Conservation (phyloP, 2,113 vertebrate species). For the Collichthys lucidus region DNA sequence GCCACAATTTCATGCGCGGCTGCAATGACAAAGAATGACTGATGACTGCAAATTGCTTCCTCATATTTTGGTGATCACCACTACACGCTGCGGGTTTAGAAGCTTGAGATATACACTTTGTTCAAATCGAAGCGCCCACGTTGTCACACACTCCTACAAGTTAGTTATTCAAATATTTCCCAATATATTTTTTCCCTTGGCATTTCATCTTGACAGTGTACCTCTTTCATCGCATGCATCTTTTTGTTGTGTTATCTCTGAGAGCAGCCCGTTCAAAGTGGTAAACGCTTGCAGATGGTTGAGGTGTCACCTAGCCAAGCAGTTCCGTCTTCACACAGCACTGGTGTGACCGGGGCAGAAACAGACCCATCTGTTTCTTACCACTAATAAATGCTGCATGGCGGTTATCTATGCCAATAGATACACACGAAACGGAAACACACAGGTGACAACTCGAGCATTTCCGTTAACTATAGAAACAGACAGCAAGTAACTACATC, state of each 20-base stretch:
- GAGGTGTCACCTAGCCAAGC: slow-evolving; percentile 41
- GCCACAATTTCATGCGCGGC: neutral
- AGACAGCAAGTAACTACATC: neutral
- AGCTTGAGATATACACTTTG: neutral
- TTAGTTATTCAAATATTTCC: slow-evolving; percentile 5
- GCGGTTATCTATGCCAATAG: slow-evolving; percentile 1
- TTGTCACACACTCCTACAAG: neutral
- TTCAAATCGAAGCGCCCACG: neutral
- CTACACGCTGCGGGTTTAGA: neutral
- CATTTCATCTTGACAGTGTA: neutral
- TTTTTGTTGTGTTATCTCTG: slow-evolving; percentile 21
- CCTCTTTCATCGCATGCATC: neutral
- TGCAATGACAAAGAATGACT: slow-evolving; percentile 16
- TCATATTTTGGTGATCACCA: neutral
- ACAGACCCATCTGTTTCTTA: slow-evolving; percentile 54
- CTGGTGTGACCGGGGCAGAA: slow-evolving; percentile 34
- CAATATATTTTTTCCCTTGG: neutral
- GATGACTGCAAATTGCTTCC: slow-evolving; percentile 22
- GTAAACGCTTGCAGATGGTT: slow-evolving; percentile 49
- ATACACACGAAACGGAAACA: slow-evolving; percentile 9
- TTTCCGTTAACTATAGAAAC: neutral
- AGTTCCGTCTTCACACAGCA: slow-evolving; percentile 3
- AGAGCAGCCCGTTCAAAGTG: slow-evolving; percentile 25
- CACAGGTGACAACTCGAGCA: neutral
- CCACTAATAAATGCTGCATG: slow-evolving; percentile 25